A percentile compares a stretch with the other conserved stretches of the same genome.
phyloP scores from a whole-genome alignment of 2,113 vertebrate species.

The Corythornis vintsioides region DNA sequence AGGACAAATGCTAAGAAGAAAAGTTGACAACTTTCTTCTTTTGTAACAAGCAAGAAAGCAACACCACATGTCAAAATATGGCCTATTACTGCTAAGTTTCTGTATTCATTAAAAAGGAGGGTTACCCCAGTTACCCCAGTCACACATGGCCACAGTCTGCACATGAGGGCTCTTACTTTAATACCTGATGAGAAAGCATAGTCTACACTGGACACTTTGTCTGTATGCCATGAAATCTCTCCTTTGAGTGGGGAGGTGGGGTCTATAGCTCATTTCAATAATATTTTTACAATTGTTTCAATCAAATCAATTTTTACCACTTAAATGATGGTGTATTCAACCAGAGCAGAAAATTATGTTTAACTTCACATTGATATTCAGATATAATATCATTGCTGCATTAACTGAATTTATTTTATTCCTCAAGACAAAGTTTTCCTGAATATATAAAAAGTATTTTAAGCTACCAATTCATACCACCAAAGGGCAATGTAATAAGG shows the following conservation, averaged over 20 bases:
- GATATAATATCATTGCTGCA: background rate
- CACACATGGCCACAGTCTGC: background rate
- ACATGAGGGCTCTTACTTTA: background rate
- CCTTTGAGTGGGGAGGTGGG: too few relatives aligned
- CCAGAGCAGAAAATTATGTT: background rate
- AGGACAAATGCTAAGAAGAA: background rate
- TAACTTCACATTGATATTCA: background rate
- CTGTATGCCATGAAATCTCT: background rate
- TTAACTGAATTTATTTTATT: background rate
- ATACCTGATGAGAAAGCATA: background rate
- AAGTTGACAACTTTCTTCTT: background rate
- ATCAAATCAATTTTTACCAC: background rate
- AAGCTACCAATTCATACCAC: slow-evolving; percentile 39
- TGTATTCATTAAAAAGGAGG: background rate
- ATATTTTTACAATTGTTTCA: background rate
- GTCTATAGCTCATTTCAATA: background rate
- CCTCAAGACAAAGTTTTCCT: background rate
- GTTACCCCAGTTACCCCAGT: background rate
- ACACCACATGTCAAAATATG: rapidly evolving
- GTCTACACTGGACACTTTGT: background rate
- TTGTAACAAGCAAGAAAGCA: background rate
- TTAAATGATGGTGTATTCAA: background rate
- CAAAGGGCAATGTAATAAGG: slow-evolving; percentile 66
- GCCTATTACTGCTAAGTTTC: background rate
- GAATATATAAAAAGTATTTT: background rate